Base-by-base conservation (phyloP, 1,140 invertebrate genomes). In the Ostrea denselamellosa region DNA sequence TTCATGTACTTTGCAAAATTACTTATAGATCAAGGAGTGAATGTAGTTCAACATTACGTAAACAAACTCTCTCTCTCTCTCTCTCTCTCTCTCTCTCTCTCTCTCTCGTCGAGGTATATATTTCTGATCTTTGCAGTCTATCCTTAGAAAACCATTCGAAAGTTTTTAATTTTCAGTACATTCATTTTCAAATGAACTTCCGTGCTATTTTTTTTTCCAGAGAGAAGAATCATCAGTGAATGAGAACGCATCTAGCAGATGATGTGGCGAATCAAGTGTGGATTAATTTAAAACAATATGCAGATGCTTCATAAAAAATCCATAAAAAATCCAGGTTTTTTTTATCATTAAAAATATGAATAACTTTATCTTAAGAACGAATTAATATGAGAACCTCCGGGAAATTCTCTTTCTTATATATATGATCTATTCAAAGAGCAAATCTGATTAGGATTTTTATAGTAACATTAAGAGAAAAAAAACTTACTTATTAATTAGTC, bases 231-330 rank as follows among this genome's bases (percentile, higher is more conserved):
- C 28, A 77, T 25, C 8, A 25, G 12, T 77, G 68, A 7, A 14
- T 77, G 68, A 34, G 28, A 77, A 34, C 9, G 28, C 14, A 34
- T 77, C 28, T 25, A 77, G 28, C 68, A 77, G 25, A 77, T 77
- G 68, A 28, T 25, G 25, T 9, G 28, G 68, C 28, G 28, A 77
- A 77, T 34, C 28, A 10, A 34, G 68, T 28, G 22, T 77, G 68
- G 28, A 77, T 77, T 77, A 77, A 77, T 77, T 10, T 14, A 77
- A 77, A 77, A 34, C 25, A 77, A 77, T 77, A 77, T 77, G 28
- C 68, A 77, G 68, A 44, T 34, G 68, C 28, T 77, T 25, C 28
- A 25, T 25, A 2, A 34, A 12, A 10, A 28, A 34, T 34, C 25
- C 25, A 77, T 25, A 77, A n/a, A 62, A n/a, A 62, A 62, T n/a